A percentile compares a stretch with the other conserved stretches of the same genome.
These are phyloP conservation scores for Reinhardtius hippoglossoides DNA, from an alignment of 2,113 vertebrate species.

Conservation along the genomic window DNA sequence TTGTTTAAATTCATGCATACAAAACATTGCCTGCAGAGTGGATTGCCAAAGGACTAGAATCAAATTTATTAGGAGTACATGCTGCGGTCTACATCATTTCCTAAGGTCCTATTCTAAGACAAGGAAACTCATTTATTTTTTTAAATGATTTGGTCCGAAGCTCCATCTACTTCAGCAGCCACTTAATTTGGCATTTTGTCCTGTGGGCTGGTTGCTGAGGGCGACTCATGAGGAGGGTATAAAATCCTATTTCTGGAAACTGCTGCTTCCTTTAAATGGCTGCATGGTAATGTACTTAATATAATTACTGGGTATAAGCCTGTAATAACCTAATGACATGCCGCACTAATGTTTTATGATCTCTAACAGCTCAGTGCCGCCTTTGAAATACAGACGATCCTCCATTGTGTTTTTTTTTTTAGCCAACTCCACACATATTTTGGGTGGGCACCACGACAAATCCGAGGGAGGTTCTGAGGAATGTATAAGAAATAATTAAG, in stretches of 20 bases:
- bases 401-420: constrained; percentile 60
- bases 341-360: constrained; percentile 69
- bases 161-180: constrained; percentile 24
- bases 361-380: constrained; percentile 61
- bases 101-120: constrained; percentile 17
- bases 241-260: constrained; percentile 77
- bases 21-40: neutral
- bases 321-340: constrained; percentile 74
- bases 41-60: neutral
- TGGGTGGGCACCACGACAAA: constrained; percentile 63
- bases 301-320: constrained; percentile 75
- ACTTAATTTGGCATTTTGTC: constrained; percentile 67
- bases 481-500: constrained; percentile 77
- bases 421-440: constrained; percentile 59
- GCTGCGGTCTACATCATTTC: constrained; percentile 6
- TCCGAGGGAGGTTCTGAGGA: constrained; percentile 70
- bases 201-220: constrained; percentile 53
- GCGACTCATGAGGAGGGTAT: constrained; percentile 52
- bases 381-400: constrained; percentile 57
- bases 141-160: constrained; percentile 28
- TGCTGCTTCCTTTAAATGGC: constrained; percentile 52
- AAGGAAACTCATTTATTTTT: neutral
- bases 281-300: constrained; percentile 72
- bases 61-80: neutral
- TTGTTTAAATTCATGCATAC: neutral